Evolutionary conservation across 1,140 invertebrate genomes (phyloP).

Genomic region (Cepaea nemoralis): DNA sequence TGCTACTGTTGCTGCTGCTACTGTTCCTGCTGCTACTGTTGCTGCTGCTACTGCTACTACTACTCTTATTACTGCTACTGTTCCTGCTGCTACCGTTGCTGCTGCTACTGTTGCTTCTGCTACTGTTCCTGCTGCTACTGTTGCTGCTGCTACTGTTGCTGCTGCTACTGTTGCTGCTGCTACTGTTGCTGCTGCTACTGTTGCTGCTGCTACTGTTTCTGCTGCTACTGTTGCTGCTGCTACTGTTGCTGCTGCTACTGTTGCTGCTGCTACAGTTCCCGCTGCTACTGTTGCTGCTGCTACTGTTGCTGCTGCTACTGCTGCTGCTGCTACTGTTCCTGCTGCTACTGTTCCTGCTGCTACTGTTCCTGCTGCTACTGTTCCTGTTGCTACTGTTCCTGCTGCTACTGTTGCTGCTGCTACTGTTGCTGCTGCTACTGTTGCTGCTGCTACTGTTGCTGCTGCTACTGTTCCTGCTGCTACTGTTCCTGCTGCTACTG

Average conservation of each 20-base stretch:
- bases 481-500: too few relatives aligned
- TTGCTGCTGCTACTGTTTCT: too few relatives aligned
- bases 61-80: slow-evolving; percentile 9
- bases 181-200: slow-evolving; percentile 9
- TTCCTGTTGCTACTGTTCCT: neutral
- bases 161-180: slow-evolving; percentile 8
- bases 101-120: slow-evolving; percentile 4
- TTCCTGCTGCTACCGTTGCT: slow-evolving; percentile 4
- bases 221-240: too few relatives aligned
- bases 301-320: slow-evolving; percentile 9
- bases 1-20: too few relatives aligned
- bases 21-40: too few relatives aligned
- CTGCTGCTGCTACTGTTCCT: slow-evolving; percentile 3
- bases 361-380: slow-evolving; percentile 5
- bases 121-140: slow-evolving; percentile 4
- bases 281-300: too few relatives aligned
- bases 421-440: slow-evolving; percentile 10
- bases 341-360: slow-evolving; percentile 4
- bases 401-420: slow-evolving; percentile 9
- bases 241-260: too few relatives aligned
- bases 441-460: slow-evolving; percentile 10
- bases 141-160: slow-evolving; percentile 8
- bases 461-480: too few relatives aligned
- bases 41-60: too few relatives aligned
- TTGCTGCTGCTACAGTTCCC: too few relatives aligned